Conservation (phyloP, 2,888 invertebrate genomes). For the Drosophila nr. perissopoda region DNA sequence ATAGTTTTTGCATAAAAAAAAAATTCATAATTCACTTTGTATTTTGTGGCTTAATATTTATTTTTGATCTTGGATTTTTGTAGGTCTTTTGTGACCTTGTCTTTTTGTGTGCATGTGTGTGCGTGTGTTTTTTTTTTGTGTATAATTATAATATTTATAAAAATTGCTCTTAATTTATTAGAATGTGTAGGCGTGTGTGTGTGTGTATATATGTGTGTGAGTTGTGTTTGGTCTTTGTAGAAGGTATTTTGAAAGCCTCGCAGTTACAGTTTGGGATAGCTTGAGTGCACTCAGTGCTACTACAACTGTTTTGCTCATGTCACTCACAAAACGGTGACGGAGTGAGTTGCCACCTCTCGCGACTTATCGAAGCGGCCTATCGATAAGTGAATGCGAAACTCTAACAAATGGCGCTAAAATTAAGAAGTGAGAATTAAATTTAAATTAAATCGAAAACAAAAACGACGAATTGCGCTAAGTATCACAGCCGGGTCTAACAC, state of each 20-base stretch:
- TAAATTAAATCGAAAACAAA: slow-evolving; percentile 47
- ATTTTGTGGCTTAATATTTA: slow-evolving; percentile 64
- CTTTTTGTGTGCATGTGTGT: slow-evolving; percentile 73
- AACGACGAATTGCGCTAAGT: slow-evolving; percentile 81
- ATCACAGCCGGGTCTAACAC: slow-evolving; percentile 85
- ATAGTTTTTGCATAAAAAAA: slow-evolving; percentile 72
- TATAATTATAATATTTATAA: slow-evolving; percentile 77
- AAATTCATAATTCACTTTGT: slow-evolving; percentile 1
- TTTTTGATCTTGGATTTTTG: slow-evolving; percentile 59
- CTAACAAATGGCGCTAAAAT: slow-evolving; percentile 56
- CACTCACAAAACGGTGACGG: slow-evolving; percentile 23
- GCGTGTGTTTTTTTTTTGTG: slow-evolving; percentile 58
- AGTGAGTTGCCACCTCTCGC: slow-evolving; percentile 37
- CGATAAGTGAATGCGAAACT: slow-evolving; percentile 47
- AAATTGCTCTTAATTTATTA: slow-evolving; percentile 72
- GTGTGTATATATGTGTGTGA: slow-evolving; percentile 38
- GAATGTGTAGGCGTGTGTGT: slow-evolving; percentile 70
- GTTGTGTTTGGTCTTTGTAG: slow-evolving; percentile 37
- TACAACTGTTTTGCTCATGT: slow-evolving; percentile 14
- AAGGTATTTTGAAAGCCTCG: slow-evolving; percentile 67
- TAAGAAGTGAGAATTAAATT: slow-evolving; percentile 42
- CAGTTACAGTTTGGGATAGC: slow-evolving; percentile 40
- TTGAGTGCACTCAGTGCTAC: slow-evolving; percentile 14
- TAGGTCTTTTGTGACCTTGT: slow-evolving; percentile 71
- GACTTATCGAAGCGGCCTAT: slow-evolving; percentile 38